Percentiles rank a stretch among this genome's conserved stretches.
phyloP scores from a whole-genome alignment of 2,888 invertebrate species.

The Cheilosia variabilis region DNA sequence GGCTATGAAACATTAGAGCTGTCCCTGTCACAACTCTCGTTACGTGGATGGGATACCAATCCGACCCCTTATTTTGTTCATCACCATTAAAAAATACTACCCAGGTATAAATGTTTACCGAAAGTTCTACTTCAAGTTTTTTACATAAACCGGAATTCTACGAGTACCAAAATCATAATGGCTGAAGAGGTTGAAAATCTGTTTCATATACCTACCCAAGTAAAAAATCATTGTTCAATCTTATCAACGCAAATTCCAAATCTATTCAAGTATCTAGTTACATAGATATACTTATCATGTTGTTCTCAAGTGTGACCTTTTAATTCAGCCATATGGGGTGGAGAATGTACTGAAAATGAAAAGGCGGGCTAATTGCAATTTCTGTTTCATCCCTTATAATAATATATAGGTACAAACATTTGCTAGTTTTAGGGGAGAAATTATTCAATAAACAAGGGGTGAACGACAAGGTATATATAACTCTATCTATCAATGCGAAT shows the following conservation, averaged over 20 bases:
- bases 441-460: too few relatives aligned
- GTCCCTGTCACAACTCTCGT: constrained; percentile 39
- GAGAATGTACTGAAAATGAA: constrained; percentile 50
- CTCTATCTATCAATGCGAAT: too few relatives aligned
- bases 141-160: background rate
- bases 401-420: too few relatives aligned
- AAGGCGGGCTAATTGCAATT: constrained; percentile 64
- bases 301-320: constrained; percentile 42
- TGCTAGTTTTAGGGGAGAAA: too few relatives aligned
- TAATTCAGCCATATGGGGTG: constrained; percentile 24
- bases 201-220: background rate
- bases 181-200: constrained; percentile 50
- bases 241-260: constrained; percentile 28
- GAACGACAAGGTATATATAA: too few relatives aligned
- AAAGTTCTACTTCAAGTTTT: background rate
- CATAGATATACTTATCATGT: constrained; percentile 22
- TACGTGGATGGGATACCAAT: background rate
- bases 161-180: constrained; percentile 36
- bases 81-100: too few relatives aligned
- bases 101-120: background rate
- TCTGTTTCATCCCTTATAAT: constrained; percentile 60
- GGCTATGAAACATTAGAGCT: constrained; percentile 15
- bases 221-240: constrained; percentile 9
- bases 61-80: too few relatives aligned
- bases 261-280: constrained; percentile 14